phyloP scores from a whole-genome alignment of 2,888 invertebrate species.

The Latrodectus hesperus region DNA sequence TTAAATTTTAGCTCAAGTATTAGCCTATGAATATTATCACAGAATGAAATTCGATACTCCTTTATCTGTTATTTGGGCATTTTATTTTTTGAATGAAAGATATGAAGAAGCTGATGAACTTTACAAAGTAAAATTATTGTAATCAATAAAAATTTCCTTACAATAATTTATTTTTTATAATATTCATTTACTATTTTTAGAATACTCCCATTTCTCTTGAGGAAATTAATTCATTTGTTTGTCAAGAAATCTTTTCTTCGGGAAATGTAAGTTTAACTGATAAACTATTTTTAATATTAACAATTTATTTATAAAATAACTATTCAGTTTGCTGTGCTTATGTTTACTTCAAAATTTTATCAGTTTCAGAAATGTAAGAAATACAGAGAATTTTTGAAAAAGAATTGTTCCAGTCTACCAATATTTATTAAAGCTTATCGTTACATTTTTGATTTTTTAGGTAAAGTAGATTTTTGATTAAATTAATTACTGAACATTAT shows the following conservation, averaged over 20 bases:
- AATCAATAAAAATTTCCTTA: background rate
- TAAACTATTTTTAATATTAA: background rate
- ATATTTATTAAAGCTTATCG: slow-evolving; percentile 24
- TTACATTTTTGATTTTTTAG: slow-evolving; percentile 35
- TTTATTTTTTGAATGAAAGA: slow-evolving; percentile 36
- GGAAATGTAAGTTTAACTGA: slow-evolving; percentile 32
- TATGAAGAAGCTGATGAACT: slow-evolving; percentile 30
- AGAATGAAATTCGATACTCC: slow-evolving; percentile 43
- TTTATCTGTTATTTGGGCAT: slow-evolving; percentile 47
- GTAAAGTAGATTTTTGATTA: slow-evolving; percentile 11
- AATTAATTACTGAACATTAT: background rate
- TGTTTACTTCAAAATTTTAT: background rate
- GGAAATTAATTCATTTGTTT: slow-evolving; percentile 33
- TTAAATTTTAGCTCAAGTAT: slow-evolving; percentile 16
- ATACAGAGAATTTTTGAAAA: slow-evolving; percentile 36
- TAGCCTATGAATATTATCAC: slow-evolving; percentile 36
- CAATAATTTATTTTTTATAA: background rate
- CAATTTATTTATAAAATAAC: background rate
- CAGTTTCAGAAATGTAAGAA: slow-evolving; percentile 24
- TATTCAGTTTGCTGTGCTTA: background rate
- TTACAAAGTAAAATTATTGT: slow-evolving; percentile 21
- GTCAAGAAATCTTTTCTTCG: slow-evolving; percentile 29
- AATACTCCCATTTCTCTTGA: slow-evolving; percentile 9
- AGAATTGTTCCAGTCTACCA: background rate
- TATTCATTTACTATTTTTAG: slow-evolving; percentile 10